These are phyloP conservation scores for Neodontobutis hainanensis DNA, from an alignment of 2,113 vertebrate genomes.

Conservation along the genomic window DNA sequence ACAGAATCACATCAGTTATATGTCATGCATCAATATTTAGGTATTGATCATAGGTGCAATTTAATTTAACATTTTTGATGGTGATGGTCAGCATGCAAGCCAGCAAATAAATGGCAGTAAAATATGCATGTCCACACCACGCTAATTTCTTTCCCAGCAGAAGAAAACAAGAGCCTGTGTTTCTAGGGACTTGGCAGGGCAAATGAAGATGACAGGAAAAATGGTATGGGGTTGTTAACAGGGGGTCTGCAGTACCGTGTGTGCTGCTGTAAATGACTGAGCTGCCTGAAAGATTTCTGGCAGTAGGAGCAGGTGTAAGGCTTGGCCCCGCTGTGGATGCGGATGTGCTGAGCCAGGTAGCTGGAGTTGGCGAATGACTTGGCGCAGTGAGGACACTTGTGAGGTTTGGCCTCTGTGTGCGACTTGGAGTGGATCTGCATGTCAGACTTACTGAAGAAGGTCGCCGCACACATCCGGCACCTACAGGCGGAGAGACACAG, in stretches of 20 bases:
- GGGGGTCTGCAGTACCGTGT: conserved; percentile 89
- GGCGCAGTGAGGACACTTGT: conserved; percentile 99
- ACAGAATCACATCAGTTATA: not conserved
- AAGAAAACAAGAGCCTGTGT: conserved; percentile 25
- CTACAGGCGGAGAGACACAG: conserved; percentile 84
- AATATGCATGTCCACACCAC: conserved; percentile 45
- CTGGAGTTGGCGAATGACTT: conserved; percentile 99
- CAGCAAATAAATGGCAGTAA: conserved; percentile 39
- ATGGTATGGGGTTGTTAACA: conserved; percentile 22
- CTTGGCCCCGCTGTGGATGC: conserved; percentile 98
- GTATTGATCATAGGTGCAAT: conserved; percentile 17
- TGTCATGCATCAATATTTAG: not conserved
- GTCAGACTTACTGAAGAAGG: conserved; percentile 99
- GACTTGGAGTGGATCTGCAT: conserved; percentile 99
- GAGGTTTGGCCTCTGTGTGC: conserved; percentile 99
- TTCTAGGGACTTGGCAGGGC: conserved; percentile 42
- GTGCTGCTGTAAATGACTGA: conserved; percentile 99
- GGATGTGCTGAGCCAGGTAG: conserved; percentile 99
- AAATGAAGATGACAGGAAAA: conserved; percentile 47
- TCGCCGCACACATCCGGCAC: conserved; percentile 99
- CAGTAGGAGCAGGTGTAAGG: conserved; percentile 99
- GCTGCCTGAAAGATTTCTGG: conserved; percentile 99
- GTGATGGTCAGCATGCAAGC: conserved; percentile 39
- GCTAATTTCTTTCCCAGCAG: conserved; percentile 34
- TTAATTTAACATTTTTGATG: conserved; percentile 41